These are phyloP conservation scores for Cheilosia vernalis DNA, from an alignment of 2,888 invertebrate genomes.

Conservation along the genomic window DNA sequence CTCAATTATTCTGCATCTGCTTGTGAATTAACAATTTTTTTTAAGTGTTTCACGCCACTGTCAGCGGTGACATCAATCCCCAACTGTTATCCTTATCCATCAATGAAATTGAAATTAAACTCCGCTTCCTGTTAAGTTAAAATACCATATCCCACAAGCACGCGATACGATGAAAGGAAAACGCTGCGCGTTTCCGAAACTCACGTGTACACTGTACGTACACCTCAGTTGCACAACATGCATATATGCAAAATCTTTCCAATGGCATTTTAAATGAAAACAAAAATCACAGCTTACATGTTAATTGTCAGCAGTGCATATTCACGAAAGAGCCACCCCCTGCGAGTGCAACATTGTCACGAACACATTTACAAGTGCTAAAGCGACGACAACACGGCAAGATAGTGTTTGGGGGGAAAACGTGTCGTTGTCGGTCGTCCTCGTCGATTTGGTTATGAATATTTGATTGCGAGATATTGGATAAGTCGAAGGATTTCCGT, in stretches of 20 bases:
- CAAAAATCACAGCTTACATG: not conserved
- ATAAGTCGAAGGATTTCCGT: conserved; percentile 13
- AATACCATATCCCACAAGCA: not conserved
- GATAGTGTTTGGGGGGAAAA: not conserved
- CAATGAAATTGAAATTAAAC: conserved; percentile 1
- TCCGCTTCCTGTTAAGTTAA: not conserved
- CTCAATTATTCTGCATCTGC: not conserved
- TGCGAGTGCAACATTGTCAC: conserved; percentile 9
- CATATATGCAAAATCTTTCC: not conserved
- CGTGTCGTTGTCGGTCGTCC: not conserved
- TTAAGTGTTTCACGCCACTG: not conserved
- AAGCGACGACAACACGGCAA: not conserved
- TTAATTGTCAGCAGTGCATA: conserved; percentile 12
- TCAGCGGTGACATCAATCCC: not conserved
- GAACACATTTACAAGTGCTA: conserved; percentile 14
- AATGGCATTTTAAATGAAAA: not conserved
- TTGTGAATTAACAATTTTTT: conserved; percentile 5
- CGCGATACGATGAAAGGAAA: conserved; percentile 1
- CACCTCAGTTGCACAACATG: not conserved
- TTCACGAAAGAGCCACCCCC: not conserved
- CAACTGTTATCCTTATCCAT: not conserved
- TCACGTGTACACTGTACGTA: not conserved
- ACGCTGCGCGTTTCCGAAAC: not conserved
- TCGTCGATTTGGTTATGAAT: conserved; percentile 6
- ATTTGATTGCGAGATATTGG: conserved; percentile 21